Evolutionary conservation across 2,113 vertebrate genomes (phyloP), one percentile per base, ranked within the genome.

Genomic region (Gallinago paraguaiae): DNA sequence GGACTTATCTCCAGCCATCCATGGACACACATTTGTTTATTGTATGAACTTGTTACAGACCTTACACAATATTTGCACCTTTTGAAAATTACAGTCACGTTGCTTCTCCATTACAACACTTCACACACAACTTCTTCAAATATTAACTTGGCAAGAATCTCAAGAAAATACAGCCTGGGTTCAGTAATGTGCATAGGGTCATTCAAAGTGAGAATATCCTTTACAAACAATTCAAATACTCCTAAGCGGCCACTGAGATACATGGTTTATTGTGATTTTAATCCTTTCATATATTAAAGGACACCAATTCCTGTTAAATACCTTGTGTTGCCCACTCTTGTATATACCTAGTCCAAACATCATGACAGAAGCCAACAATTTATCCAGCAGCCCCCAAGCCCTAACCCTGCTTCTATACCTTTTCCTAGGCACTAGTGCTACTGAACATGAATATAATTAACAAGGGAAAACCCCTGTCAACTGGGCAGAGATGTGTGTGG

Each of bases 211-310:
- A 93, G 27, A 84, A 39, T n/a, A 76, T 37, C 33, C 53, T 91
- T 68, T 53, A 45, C 48, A 86, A 75, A 75, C 7, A 10, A 70
- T 35, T 83, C 54, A 83, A 61, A 64, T 25, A 51, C 15, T 53
- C 0, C 0, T 10, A 91, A 82, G 12, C 6, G 11, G 48, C 45
- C 45, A 56, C 48, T 0, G 3, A 84, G 27, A 60, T 24, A 46
- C 4, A 72, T 0, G 0, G 4, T 31, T 64, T 45, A 46, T 33
- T 72, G 35, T 43, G 57, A 59, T 61, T 88, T 90, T 57, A 88
- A 92, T 86, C 79, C 50, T 86, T 61, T 65, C 37, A 37, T 19
- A 60, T 56, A 45, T 2, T 17, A 88, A 80, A 86, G 35, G 33
- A 25, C 17, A 64, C 8, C 69, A 77, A 53, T 30, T 84, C 56